These are phyloP conservation scores for Sciurus niger DNA, from an alignment of 2,113 vertebrate species.

Conservation along the genomic window DNA sequence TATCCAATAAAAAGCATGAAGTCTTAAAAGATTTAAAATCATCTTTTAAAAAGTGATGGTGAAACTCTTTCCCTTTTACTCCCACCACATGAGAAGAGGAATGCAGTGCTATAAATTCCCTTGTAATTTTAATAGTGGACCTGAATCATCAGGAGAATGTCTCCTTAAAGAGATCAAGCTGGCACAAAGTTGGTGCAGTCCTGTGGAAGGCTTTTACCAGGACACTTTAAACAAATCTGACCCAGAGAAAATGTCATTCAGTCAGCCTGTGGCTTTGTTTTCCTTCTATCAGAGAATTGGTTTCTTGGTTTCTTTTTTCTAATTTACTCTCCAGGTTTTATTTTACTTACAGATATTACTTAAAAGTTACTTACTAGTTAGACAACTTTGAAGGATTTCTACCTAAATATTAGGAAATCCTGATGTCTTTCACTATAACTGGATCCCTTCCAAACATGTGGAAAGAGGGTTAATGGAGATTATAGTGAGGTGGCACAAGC, in stretches of 20 bases:
- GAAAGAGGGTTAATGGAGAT: background rate
- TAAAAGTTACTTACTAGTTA: background rate
- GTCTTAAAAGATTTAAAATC: slow-evolving; percentile 69
- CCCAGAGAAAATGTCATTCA: background rate
- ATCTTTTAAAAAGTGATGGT: slow-evolving; percentile 55
- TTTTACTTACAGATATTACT: slow-evolving; percentile 23
- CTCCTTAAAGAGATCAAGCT: slow-evolving; percentile 50
- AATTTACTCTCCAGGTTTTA: background rate
- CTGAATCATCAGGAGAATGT: background rate
- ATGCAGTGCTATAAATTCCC: slow-evolving; percentile 60
- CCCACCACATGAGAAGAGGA: slow-evolving; percentile 63
- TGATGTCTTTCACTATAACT: background rate
- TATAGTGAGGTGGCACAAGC: fast-evolving
- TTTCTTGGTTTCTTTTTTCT: background rate
- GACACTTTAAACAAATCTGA: background rate
- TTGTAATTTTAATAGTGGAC: slow-evolving; percentile 63
- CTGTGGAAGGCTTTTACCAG: background rate
- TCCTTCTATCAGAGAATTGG: slow-evolving; percentile 9
- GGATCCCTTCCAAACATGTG: background rate
- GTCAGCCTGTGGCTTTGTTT: slow-evolving; percentile 2
- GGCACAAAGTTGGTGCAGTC: background rate
- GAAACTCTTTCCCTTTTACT: slow-evolving; percentile 40
- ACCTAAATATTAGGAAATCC: background rate
- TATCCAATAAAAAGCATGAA: slow-evolving; percentile 66
- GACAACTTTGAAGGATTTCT: background rate